phyloP scores from a whole-genome alignment of 2,113 vertebrate species.

The Eudyptes chrysolophus region DNA sequence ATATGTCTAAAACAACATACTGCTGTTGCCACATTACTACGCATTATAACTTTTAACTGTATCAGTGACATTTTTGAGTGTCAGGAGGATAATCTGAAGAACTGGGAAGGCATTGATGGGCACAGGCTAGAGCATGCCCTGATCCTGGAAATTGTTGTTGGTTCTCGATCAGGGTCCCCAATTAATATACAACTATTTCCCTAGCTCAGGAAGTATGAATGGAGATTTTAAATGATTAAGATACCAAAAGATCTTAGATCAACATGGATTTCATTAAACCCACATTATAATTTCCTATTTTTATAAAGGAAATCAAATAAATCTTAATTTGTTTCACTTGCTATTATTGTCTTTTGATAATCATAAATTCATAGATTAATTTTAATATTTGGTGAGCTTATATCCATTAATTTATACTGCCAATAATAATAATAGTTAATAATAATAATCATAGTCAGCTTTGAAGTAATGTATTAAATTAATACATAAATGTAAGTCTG shows the following conservation, averaged over 20 bases:
- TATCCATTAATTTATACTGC: neutral
- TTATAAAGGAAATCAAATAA: neutral
- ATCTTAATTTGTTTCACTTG: neutral
- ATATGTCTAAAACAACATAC: neutral
- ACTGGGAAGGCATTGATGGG: neutral
- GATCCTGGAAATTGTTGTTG: neutral
- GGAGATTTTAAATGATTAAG: neutral
- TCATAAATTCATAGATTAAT: neutral
- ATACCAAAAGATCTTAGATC: neutral
- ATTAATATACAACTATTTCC: neutral
- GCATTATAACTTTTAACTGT: neutral
- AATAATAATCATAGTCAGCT: neutral
- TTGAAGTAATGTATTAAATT: neutral
- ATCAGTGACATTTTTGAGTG: neutral
- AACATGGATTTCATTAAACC: neutral
- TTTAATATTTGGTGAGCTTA: neutral
- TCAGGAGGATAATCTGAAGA: neutral
- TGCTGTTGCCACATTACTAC: neutral
- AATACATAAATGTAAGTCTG: neutral
- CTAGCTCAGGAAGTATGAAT: neutral
- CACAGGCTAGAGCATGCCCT: neutral
- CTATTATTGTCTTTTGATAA: neutral
- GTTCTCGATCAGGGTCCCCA: neutral
- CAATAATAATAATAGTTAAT: neutral
- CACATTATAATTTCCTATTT: neutral